phyloP scores from a whole-genome alignment of 2,888 invertebrate genomes.

The Muscina levida region DNA sequence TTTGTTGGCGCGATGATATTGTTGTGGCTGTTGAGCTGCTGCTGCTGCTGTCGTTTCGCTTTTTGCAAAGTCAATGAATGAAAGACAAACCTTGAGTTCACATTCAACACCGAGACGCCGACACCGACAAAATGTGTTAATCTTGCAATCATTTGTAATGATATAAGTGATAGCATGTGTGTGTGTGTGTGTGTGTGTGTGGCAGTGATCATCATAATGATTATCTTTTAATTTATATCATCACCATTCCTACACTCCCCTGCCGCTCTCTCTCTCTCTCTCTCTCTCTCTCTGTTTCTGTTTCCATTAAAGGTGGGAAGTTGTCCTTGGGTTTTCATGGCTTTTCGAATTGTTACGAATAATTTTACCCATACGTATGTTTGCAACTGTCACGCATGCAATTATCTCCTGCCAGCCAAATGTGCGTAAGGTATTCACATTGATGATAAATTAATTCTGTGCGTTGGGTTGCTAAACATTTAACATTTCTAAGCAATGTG shows the following conservation, averaged over 20 bases:
- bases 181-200: neutral
- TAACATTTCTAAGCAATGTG: too few relatives aligned
- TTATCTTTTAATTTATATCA: conserved; percentile 60
- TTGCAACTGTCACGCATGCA: conserved; percentile 57
- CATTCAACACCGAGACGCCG: conserved; percentile 27
- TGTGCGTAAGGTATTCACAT: neutral
- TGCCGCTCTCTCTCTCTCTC: neutral
- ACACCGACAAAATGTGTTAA: conserved; percentile 54
- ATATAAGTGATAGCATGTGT: conserved; percentile 12
- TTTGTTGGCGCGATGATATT: too few relatives aligned
- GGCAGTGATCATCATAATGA: conserved; percentile 33
- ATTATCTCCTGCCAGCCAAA: conserved; percentile 47
- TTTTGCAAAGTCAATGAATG: conserved; percentile 43
- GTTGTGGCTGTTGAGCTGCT: conserved; percentile 46
- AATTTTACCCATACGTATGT: neutral
- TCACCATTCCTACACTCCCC: conserved; percentile 47
- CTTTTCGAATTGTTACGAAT: too few relatives aligned
- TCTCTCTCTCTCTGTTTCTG: neutral
- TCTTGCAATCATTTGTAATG: conserved; percentile 52
- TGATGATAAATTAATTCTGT: too few relatives aligned
- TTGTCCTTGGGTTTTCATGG: too few relatives aligned
- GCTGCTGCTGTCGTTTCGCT: conserved; percentile 26
- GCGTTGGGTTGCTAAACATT: too few relatives aligned
- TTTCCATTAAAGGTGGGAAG: too few relatives aligned
- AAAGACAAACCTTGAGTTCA: conserved; percentile 60